A percentile compares a stretch with the other conserved stretches of the same genome.
These are phyloP conservation scores for Enteromius anoplus DNA, from an alignment of 2,797 vertebrate genomes.

Conservation along the genomic window DNA sequence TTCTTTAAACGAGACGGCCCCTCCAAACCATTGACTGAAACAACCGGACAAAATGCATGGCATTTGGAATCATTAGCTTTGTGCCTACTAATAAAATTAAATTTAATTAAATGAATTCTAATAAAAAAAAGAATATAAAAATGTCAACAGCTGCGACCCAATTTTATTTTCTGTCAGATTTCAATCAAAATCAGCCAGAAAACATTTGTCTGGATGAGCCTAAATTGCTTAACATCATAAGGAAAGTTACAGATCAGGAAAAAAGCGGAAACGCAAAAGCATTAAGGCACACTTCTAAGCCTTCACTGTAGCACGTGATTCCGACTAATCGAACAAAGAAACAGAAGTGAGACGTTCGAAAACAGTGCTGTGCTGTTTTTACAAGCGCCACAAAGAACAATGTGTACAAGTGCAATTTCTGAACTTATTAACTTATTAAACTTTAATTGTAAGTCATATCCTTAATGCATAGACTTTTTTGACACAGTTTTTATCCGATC, in stretches of 20 bases:
- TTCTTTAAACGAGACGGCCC: slow-evolving; percentile 24
- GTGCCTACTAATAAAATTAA: background rate
- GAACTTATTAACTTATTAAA: background rate
- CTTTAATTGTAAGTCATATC: no score
- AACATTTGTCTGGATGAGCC: background rate
- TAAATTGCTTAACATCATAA: slow-evolving; percentile 29
- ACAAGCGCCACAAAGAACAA: background rate
- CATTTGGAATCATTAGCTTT: background rate
- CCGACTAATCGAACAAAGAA: slow-evolving; percentile 39
- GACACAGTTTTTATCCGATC: no score
- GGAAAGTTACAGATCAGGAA: background rate
- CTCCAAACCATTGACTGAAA: slow-evolving; percentile 1
- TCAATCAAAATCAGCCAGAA: background rate
- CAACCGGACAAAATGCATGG: background rate
- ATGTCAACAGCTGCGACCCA: background rate
- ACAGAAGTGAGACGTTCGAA: slow-evolving; percentile 56
- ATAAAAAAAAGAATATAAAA: background rate
- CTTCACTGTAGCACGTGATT: slow-evolving; percentile 53
- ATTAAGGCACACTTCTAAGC: slow-evolving; percentile 36
- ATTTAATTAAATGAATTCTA: background rate
- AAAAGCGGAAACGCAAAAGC: slow-evolving; percentile 51
- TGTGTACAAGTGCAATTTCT: slow-evolving; percentile 5
- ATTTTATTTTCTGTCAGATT: background rate
- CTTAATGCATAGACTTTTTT: no score
- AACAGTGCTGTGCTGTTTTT: slow-evolving; percentile 24